phyloP scores from a whole-genome alignment of 2,888 invertebrate species.

The Ornithoptera priamus region DNA sequence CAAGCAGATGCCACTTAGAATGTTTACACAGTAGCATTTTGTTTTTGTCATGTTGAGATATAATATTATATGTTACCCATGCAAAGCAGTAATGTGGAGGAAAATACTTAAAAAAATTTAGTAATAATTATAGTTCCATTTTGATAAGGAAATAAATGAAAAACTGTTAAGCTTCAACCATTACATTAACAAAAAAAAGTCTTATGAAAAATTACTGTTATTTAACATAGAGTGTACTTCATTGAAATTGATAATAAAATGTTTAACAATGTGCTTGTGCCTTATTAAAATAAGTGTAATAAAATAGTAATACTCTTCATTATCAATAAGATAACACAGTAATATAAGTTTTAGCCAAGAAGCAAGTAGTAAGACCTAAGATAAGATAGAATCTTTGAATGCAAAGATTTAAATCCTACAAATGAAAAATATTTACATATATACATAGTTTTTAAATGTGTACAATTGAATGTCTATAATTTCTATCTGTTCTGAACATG shows the following conservation, averaged over 20 bases:
- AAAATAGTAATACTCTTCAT: constrained; percentile 41
- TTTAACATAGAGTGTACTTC: not conserved
- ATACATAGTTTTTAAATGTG: not conserved
- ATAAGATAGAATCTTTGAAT: constrained; percentile 47
- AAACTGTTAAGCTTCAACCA: no score
- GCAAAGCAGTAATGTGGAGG: not conserved
- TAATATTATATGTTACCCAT: not conserved
- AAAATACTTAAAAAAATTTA: not conserved
- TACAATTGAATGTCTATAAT: not conserved
- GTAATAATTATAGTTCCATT: no score
- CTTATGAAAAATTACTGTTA: not conserved
- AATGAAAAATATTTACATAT: constrained; percentile 14
- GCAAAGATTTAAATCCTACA: constrained; percentile 33
- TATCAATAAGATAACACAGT: constrained; percentile 47
- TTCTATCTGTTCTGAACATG: no score
- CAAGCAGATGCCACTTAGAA: not conserved
- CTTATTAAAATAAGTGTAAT: constrained; percentile 21
- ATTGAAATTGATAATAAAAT: not conserved
- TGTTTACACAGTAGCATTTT: no score
- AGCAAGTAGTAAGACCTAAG: constrained; percentile 44
- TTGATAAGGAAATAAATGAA: no score
- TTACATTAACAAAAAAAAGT: not conserved
- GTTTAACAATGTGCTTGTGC: constrained; percentile 7
- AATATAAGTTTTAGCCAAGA: constrained; percentile 38
- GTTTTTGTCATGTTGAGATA: not conserved